A percentile compares a stretch with the other conserved stretches of the same genome.
Evolutionary conservation across 2,113 vertebrate genomes (phyloP).

Genomic region (Pelecanus crispus): DNA sequence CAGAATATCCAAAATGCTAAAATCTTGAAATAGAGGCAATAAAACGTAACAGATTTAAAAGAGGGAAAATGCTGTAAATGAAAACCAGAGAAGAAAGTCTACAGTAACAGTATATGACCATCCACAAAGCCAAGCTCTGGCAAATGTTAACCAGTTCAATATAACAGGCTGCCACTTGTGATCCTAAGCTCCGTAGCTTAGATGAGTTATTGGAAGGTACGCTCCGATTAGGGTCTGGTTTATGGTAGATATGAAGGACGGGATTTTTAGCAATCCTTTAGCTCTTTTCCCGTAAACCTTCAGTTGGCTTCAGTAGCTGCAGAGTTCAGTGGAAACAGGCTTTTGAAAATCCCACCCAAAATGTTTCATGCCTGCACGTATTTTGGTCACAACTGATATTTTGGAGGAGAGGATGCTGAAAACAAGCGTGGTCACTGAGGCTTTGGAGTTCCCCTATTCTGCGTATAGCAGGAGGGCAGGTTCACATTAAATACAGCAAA

Average conservation of each 20-base stretch:
- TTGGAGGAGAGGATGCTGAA: background rate
- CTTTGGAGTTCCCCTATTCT: background rate
- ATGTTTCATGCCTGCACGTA: background rate
- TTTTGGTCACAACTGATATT: background rate
- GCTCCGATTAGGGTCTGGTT: background rate
- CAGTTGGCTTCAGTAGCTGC: background rate
- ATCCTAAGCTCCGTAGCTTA: background rate
- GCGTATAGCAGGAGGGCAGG: fast-evolving
- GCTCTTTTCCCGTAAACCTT: background rate
- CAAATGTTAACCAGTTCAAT: background rate
- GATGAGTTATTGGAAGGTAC: background rate
- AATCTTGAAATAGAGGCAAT: background rate
- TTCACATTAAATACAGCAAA: background rate
- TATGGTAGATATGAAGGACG: background rate
- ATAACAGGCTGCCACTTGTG: background rate
- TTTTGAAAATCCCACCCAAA: background rate
- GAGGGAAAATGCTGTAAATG: background rate
- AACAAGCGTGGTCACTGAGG: background rate
- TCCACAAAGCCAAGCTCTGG: background rate
- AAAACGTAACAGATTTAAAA: background rate
- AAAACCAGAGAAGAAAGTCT: background rate
- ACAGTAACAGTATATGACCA: background rate
- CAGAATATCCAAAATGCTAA: background rate
- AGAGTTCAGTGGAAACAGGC: background rate
- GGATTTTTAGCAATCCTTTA: background rate